Conservation (phyloP, 2,888 invertebrate genomes). For the Dinocampus coccinellae region DNA sequence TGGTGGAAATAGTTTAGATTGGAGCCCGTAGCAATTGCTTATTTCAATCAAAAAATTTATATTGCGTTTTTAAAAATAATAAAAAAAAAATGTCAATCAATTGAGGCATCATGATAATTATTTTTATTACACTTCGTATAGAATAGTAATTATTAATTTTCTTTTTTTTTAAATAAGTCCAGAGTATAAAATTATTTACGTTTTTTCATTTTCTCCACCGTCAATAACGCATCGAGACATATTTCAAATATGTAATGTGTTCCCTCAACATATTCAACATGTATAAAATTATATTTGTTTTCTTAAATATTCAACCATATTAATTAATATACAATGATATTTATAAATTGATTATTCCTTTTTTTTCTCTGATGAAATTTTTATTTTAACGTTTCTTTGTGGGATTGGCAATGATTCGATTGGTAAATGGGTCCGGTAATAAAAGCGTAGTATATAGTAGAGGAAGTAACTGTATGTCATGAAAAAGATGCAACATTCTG, state of each 20-base stretch:
- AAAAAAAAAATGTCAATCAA: no score
- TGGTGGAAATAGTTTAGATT: background rate
- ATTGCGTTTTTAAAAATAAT: background rate
- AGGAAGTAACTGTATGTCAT: background rate
- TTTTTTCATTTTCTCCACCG: background rate
- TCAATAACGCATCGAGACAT: slow-evolving; percentile 1
- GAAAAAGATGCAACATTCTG: slow-evolving; percentile 5
- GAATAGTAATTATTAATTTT: no score
- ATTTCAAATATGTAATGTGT: slow-evolving; percentile 50
- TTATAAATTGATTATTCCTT: slow-evolving; percentile 13
- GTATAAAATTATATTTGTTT: slow-evolving; percentile 46
- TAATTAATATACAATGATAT: slow-evolving; percentile 13
- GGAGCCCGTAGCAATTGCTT: no score
- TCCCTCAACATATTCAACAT: slow-evolving; percentile 58
- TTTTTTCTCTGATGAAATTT: background rate
- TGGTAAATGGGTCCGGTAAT: background rate
- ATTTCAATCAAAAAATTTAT: background rate
- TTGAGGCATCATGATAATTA: no score
- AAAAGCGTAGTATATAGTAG: background rate
- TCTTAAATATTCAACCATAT: slow-evolving; percentile 13
- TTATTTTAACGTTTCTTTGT: background rate
- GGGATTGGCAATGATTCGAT: background rate
- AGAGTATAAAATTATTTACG: background rate
- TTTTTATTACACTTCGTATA: no score
- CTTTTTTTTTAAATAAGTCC: background rate